Conservation (phyloP, 2,888 invertebrate genomes). For the Lasioglossum figueresi region DNA sequence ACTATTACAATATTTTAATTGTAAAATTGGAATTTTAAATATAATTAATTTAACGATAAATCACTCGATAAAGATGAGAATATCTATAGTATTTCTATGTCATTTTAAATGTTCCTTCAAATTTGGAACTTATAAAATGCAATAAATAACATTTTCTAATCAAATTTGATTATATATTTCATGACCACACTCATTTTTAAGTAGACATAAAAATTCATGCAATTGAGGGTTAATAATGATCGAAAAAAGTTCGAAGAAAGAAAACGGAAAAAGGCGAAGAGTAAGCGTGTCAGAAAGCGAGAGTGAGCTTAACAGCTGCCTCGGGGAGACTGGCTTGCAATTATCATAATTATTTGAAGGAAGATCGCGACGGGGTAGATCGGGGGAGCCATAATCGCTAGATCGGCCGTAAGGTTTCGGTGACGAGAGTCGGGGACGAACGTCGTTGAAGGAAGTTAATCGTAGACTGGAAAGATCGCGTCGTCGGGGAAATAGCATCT, state of each 20-base stretch:
- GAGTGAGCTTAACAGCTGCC: not conserved
- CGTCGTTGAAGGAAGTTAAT: conserved; percentile 12
- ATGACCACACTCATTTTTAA: too few relatives aligned
- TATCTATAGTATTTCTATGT: not conserved
- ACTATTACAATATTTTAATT: too few relatives aligned
- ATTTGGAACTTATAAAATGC: too few relatives aligned
- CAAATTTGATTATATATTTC: too few relatives aligned
- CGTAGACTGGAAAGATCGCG: conserved; percentile 12
- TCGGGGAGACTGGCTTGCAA: not conserved
- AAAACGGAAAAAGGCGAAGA: not conserved
- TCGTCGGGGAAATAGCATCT: conserved; percentile 3
- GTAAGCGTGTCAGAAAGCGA: not conserved
- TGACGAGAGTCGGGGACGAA: not conserved
- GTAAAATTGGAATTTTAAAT: not conserved
- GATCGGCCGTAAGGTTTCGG: not conserved
- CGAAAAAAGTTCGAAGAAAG: not conserved
- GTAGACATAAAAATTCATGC: too few relatives aligned
- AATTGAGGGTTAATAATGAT: too few relatives aligned
- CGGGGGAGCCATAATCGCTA: not conserved
- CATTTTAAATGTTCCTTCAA: not conserved
- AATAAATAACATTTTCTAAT: too few relatives aligned
- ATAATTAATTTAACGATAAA: not conserved
- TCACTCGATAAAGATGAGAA: not conserved
- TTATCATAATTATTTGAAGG: not conserved
- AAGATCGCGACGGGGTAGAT: not conserved